Percentiles rank a stretch among this genome's conserved stretches.
Conservation (phyloP, 2,797 vertebrate genomes). For the Pogonophryne albipinna region DNA sequence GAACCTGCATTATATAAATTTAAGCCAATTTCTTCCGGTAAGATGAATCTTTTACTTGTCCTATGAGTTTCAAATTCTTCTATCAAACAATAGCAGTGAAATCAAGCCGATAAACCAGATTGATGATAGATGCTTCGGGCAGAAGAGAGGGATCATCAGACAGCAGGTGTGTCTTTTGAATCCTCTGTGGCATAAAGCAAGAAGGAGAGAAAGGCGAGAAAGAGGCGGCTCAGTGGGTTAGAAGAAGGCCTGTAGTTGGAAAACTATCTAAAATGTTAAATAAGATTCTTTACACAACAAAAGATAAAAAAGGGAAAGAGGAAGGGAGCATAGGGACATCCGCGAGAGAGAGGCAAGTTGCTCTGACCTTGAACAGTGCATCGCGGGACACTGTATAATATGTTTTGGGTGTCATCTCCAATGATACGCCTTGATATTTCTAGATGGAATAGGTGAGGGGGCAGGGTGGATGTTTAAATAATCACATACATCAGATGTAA, state of each 20-base stretch:
- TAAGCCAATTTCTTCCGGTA: not conserved
- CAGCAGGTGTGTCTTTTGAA: constrained; percentile 59
- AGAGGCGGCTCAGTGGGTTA: constrained; percentile 63
- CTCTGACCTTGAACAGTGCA: constrained; percentile 90
- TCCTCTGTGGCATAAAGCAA: constrained; percentile 63
- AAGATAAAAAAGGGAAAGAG: constrained; percentile 43
- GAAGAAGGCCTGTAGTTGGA: constrained; percentile 59
- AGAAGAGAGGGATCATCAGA: constrained; percentile 49
- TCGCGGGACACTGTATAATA: constrained; percentile 90
- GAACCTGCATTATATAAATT: constrained; percentile 9
- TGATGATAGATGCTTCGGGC: constrained; percentile 68
- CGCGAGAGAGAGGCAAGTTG: constrained; percentile 82
- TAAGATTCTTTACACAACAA: constrained; percentile 59
- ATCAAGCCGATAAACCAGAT: constrained; percentile 53
- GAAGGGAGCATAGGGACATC: constrained; percentile 72
- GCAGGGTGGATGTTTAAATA: constrained; percentile 82
- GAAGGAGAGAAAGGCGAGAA: constrained; percentile 39
- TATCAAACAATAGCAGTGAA: constrained; percentile 29
- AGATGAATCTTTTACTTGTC: not conserved
- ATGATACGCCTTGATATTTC: constrained; percentile 90
- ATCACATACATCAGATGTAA: constrained; percentile 79
- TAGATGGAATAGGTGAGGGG: constrained; percentile 88
- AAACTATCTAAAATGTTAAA: constrained; percentile 66
- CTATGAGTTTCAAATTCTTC: constrained; percentile 27
- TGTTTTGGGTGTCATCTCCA: constrained; percentile 90